Conservation (phyloP, 2,888 invertebrate genomes). For the Eulithis testata region DNA sequence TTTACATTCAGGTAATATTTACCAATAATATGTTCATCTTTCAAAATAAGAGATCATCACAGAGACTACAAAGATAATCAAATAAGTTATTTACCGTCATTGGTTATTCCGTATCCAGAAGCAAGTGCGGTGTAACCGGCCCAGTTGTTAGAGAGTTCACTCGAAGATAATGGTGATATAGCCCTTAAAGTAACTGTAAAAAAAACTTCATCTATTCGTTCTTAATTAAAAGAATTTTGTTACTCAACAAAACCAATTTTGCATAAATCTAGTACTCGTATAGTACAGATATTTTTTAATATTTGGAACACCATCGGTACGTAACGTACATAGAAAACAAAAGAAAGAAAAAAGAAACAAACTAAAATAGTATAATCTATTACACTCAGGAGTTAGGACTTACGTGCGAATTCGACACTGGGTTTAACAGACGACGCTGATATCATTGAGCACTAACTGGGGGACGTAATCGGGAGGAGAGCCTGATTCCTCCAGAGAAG, state of each 20-base stretch:
- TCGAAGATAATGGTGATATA: slow-evolving; percentile 51
- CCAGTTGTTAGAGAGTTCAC: slow-evolving; percentile 50
- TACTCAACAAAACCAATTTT: too few species aligned
- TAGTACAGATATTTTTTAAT: too few species aligned
- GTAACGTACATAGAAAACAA: too few species aligned
- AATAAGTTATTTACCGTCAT: slow-evolving; percentile 40
- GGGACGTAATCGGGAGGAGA: slow-evolving; percentile 54
- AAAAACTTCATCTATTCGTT: not conserved
- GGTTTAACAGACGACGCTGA: slow-evolving; percentile 51
- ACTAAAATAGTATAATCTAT: too few species aligned
- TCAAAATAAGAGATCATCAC: too few species aligned
- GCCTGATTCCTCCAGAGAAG: slow-evolving; percentile 55
- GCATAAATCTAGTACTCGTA: too few species aligned
- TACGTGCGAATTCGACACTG: slow-evolving; percentile 48
- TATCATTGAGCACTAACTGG: slow-evolving; percentile 51
- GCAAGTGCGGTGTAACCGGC: slow-evolving; percentile 47
- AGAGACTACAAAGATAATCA: too few species aligned
- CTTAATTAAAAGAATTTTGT: too few species aligned
- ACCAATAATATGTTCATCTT: too few species aligned
- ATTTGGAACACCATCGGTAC: too few species aligned
- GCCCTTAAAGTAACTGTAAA: slow-evolving; percentile 53
- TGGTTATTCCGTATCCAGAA: slow-evolving; percentile 58
- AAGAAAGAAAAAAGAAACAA: too few species aligned
- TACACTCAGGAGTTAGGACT: slow-evolving; percentile 29
- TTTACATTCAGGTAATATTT: too few species aligned